These are phyloP conservation scores for Aphelenchoides besseyi DNA, from an alignment of 1,140 invertebrate species.

Conservation along the genomic window DNA sequence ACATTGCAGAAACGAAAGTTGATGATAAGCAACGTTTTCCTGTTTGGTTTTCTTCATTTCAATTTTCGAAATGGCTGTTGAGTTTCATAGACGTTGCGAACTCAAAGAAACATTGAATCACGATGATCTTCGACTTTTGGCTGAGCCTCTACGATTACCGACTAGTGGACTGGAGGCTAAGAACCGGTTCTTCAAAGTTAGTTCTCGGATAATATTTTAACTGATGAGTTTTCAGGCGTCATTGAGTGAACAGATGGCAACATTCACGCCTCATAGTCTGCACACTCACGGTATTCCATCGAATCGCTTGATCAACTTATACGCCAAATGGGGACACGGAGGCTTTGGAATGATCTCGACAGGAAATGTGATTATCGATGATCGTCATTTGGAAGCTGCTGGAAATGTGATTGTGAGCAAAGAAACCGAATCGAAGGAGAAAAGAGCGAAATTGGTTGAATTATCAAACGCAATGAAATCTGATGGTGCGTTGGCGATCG, in stretches of 20 bases:
- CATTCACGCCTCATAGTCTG: background rate
- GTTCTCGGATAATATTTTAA: too few species aligned
- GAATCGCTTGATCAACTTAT: conserved; percentile 27
- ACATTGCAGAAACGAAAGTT: too few species aligned
- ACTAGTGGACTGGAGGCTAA: too few species aligned
- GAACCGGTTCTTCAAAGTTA: conserved; percentile 8
- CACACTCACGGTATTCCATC: conserved; percentile 28
- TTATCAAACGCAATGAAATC: conserved; percentile 23
- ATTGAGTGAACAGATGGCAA: background rate
- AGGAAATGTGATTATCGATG: conserved; percentile 29
- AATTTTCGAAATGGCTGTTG: too few species aligned
- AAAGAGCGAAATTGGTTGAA: background rate
- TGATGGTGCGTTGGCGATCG: conserved; percentile 29
- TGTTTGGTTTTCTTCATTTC: too few species aligned
- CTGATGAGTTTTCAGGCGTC: too few species aligned
- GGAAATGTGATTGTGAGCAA: conserved; percentile 21
- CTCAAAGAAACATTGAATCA: too few species aligned
- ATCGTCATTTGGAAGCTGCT: conserved; percentile 16
- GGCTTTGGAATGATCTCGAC: conserved; percentile 29
- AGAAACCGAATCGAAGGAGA: background rate
- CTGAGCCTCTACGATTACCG: too few species aligned
- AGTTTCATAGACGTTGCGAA: too few species aligned
- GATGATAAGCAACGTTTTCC: too few species aligned
- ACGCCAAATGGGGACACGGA: conserved; percentile 29
- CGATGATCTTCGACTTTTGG: too few species aligned